A percentile compares a stretch with the other conserved stretches of the same genome.
Conservation (phyloP, 1,140 invertebrate species). For the Acromyrmex heyeri region DNA sequence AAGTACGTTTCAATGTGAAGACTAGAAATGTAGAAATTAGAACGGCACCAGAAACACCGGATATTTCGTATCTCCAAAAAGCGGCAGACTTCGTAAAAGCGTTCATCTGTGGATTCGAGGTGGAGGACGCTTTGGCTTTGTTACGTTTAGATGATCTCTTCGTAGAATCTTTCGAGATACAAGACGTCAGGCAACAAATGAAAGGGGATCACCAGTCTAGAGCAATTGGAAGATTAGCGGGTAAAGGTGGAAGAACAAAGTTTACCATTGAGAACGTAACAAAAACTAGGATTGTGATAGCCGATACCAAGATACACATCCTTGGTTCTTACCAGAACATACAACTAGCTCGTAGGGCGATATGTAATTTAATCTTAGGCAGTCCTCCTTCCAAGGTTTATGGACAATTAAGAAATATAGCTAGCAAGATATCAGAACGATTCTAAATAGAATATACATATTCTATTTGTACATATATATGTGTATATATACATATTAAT, state of each 20-base stretch:
- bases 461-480: slow-evolving; percentile 30
- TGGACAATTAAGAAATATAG: slow-evolving; percentile 95
- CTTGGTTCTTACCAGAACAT: slow-evolving; percentile 99
- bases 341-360: slow-evolving; percentile 96
- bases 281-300: slow-evolving; percentile 99
- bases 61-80: slow-evolving; percentile 97
- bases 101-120: slow-evolving; percentile 98
- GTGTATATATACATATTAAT: slow-evolving; percentile 33
- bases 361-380: slow-evolving; percentile 99
- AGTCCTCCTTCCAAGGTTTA: slow-evolving; percentile 98
- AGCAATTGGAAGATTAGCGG: slow-evolving; percentile 98
- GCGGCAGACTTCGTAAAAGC: slow-evolving; percentile 99
- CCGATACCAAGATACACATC: slow-evolving; percentile 98
- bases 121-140: slow-evolving; percentile 98
- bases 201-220: slow-evolving; percentile 98
- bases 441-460: slow-evolving; percentile 87
- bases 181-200: slow-evolving; percentile 97
- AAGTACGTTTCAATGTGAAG: slow-evolving; percentile 98
- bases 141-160: slow-evolving; percentile 98
- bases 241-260: slow-evolving; percentile 98
- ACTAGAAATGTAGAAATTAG: slow-evolving; percentile 96
- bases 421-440: slow-evolving; percentile 92
- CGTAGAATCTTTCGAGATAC: slow-evolving; percentile 98
- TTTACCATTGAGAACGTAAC: slow-evolving; percentile 99
- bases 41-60: slow-evolving; percentile 92